Evolutionary conservation across 2,113 vertebrate species (phyloP), one percentile per base, ranked within the genome.

Genomic region (Strigops habroptila): DNA sequence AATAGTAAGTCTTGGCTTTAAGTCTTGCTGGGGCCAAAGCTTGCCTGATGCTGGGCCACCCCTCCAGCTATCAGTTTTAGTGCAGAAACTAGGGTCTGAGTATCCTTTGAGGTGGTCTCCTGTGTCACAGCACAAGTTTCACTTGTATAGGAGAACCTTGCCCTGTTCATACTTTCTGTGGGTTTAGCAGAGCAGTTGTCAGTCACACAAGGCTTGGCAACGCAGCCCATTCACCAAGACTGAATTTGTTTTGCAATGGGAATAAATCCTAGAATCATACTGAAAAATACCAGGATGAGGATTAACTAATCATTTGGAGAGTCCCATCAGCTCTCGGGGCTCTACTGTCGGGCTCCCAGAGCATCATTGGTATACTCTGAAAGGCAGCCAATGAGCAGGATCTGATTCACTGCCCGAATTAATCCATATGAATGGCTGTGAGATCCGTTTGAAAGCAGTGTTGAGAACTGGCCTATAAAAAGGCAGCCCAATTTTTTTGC

Each of bases 231-330:
- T 94, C 71, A 92, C 70, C 63, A 49, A 62, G 51, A 35, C 82
- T 65, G 79, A 51, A 62, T 92, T 95, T 90, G 83, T 69, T 97
- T 97, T 97, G 84, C 78, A 27, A 23, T 69, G 67, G 86, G 89
- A 96, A 93, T 95, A 94, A 93, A 92, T 96, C 57, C 35, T 90
- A 92, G 86, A 93, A 93, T 11, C n/a, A 94, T 96, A 89, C 53
- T 44, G 71, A 93, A 88, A 93, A 95, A 90, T 52, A 70, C 76
- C 69, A 82, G 88, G 28, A 53, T 88, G 63, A 96, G 63, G 92
- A 96, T 97, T 97, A 97, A 97, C 97, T 97, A 97, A 97, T 97
- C 94, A 96, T 97, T 91, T 57, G 60, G 87, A 44, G 63, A 70
- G 78, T 82, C 86, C 82, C 82, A 57, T 48, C 90, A 83, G 64